Evolutionary conservation across 2,113 vertebrate species (phyloP).

Genomic region (Corynorhinus townsendii): DNA sequence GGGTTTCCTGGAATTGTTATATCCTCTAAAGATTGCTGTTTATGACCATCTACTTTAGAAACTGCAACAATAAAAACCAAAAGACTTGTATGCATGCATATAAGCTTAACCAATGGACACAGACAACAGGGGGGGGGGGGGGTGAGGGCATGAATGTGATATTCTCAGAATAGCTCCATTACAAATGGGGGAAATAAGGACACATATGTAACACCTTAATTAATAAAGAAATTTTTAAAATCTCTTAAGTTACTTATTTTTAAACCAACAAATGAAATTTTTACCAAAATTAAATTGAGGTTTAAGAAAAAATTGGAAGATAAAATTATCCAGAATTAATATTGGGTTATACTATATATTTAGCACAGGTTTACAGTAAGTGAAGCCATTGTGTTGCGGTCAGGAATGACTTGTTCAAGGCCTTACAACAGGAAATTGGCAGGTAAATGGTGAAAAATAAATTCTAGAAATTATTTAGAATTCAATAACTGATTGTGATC

Average conservation of each 20-base stretch:
- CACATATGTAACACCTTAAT: too few species aligned
- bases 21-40: neutral
- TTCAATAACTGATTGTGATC: neutral
- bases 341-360: neutral
- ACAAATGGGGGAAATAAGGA: too few species aligned
- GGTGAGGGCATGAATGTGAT: too few species aligned
- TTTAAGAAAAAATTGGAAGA: neutral
- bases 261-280: neutral
- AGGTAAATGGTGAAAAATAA: neutral
- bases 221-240: neutral
- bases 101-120: too few species aligned
- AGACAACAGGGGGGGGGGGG: too few species aligned
- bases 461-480: conserved; percentile 29
- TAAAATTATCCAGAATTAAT: neutral
- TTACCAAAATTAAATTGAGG: neutral
- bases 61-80: neutral
- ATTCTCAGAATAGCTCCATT: too few species aligned
- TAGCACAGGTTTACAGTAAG: neutral
- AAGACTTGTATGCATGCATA: too few species aligned
- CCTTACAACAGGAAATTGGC: neutral
- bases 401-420: neutral
- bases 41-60: neutral
- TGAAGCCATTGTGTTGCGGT: neutral
- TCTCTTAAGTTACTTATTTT: neutral
- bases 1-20: neutral